phyloP scores from a whole-genome alignment of 2,888 invertebrate species.

The Rhamnusium bicolor region DNA sequence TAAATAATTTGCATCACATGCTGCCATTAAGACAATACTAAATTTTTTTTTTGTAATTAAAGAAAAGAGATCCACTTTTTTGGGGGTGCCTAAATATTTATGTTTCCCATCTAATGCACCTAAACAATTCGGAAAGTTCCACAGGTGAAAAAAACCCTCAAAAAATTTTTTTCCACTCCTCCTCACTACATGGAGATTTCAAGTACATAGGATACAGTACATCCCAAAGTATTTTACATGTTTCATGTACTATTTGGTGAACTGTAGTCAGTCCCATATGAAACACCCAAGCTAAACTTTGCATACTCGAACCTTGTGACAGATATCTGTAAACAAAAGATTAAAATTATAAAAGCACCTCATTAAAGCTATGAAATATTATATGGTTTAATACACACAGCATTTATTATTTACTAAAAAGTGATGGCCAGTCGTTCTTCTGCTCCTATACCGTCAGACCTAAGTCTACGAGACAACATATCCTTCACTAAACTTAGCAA shows the following conservation, averaged over 20 bases:
- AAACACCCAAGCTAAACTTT: neutral
- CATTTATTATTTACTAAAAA: neutral
- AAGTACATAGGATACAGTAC: neutral
- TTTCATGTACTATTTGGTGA: neutral
- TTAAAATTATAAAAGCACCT: neutral
- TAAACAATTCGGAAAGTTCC: neutral
- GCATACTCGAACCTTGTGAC: neutral
- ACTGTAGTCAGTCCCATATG: neutral
- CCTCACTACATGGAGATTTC: neutral
- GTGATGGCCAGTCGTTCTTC: neutral
- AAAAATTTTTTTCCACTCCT: neutral
- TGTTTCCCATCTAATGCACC: neutral
- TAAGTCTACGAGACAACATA: neutral
- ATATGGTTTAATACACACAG: too few relatives aligned
- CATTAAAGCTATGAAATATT: neutral
- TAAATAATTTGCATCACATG: conserved; percentile 6
- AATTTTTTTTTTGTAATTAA: conserved; percentile 30
- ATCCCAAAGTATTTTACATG: neutral
- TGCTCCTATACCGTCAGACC: neutral
- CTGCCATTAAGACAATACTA: conserved; percentile 16
- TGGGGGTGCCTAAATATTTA: neutral
- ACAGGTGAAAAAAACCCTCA: neutral
- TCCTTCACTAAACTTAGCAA: neutral
- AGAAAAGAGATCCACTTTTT: conserved; percentile 13
- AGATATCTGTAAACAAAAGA: neutral